These are phyloP conservation scores for Cryptophagus acutangulus DNA, from an alignment of 2,888 invertebrate species.

Conservation along the genomic window DNA sequence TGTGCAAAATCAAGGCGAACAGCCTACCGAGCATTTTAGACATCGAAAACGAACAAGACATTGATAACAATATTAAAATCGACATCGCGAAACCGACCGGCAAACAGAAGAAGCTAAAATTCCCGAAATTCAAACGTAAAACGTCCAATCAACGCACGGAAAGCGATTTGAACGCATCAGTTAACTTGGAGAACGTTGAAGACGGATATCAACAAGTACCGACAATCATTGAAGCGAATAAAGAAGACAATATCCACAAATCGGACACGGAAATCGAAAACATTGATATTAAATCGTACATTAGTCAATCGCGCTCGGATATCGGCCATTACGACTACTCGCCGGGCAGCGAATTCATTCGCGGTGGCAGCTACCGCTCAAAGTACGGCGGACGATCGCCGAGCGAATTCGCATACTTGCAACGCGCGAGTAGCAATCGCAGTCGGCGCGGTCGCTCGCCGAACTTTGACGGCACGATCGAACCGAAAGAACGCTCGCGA, in stretches of 20 bases:
- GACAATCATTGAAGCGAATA: slow-evolving; percentile 47
- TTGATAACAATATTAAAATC: slow-evolving; percentile 46
- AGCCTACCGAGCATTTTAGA: slow-evolving; percentile 80
- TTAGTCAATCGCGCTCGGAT: slow-evolving; percentile 69
- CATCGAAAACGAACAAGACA: slow-evolving; percentile 60
- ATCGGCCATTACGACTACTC: slow-evolving; percentile 50
- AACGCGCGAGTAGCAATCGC: slow-evolving; percentile 47
- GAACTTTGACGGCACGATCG: slow-evolving; percentile 36
- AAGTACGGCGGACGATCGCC: slow-evolving; percentile 60
- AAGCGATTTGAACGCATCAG: slow-evolving; percentile 34
- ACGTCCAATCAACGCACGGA: slow-evolving; percentile 37
- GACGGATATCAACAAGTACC: slow-evolving; percentile 50
- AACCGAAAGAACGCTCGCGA: slow-evolving; percentile 37
- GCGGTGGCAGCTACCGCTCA: slow-evolving; percentile 67
- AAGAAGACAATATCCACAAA: slow-evolving; percentile 9
- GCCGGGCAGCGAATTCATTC: slow-evolving; percentile 51
- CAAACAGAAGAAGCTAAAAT: slow-evolving; percentile 63
- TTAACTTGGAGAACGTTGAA: slow-evolving; percentile 27
- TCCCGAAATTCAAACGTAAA: slow-evolving; percentile 63
- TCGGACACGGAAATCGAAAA: slow-evolving; percentile 31
- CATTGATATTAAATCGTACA: slow-evolving; percentile 67
- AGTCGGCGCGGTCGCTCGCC: slow-evolving; percentile 50
- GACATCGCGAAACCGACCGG: slow-evolving; percentile 32
- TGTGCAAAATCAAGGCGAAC: slow-evolving; percentile 64
- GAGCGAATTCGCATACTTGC: slow-evolving; percentile 44